These are phyloP conservation scores for Menura novaehollandiae DNA, from an alignment of 2,113 vertebrate species.

Conservation along the genomic window DNA sequence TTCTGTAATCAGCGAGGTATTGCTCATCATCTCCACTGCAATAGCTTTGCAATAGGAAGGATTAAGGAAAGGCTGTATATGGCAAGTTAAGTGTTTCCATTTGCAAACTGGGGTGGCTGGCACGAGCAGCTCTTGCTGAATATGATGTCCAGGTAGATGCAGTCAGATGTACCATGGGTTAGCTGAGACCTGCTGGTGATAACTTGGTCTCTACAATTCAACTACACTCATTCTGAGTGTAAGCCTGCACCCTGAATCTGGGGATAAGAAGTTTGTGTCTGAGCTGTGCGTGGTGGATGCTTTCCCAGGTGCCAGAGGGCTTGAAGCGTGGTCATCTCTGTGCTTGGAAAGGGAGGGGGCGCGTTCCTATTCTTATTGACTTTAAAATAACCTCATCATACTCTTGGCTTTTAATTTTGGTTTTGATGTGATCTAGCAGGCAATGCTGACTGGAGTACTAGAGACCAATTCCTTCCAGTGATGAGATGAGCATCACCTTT, in stretches of 20 bases:
- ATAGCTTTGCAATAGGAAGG: neutral
- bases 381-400: neutral
- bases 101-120: neutral
- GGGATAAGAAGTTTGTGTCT: neutral
- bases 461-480: neutral
- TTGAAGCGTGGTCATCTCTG: neutral
- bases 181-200: neutral
- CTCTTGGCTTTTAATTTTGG: neutral
- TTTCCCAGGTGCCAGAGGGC: neutral
- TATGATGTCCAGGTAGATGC: neutral
- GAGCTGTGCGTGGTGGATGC: neutral
- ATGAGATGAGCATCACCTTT: neutral
- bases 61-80: neutral
- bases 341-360: neutral
- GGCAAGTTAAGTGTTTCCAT: neutral
- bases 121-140: neutral
- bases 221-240: neutral
- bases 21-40: neutral
- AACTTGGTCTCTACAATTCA: neutral
- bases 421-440: neutral
- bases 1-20: neutral
- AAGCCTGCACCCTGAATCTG: neutral
- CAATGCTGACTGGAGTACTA: neutral
- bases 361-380: neutral
- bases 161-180: neutral